Evolutionary conservation across 2,113 vertebrate species (phyloP).

Genomic region (Ictidomys tridecemlineatus): DNA sequence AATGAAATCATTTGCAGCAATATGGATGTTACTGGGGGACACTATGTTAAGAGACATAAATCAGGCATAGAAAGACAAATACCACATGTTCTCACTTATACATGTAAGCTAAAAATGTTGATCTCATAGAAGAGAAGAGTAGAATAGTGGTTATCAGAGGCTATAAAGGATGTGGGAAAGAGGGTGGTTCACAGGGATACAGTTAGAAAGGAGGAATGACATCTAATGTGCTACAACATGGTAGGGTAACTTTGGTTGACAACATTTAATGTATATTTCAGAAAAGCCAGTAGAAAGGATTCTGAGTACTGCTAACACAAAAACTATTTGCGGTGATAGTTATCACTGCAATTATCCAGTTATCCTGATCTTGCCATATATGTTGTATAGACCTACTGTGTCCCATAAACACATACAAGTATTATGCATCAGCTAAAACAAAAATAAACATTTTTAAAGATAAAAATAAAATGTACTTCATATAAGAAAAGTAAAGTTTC

Average conservation of each 20-base stretch:
- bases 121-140: neutral
- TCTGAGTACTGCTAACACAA: neutral
- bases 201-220: neutral
- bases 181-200: neutral
- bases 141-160: neutral
- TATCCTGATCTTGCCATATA: neutral
- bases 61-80: neutral
- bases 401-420: no score
- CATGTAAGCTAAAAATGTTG: neutral
- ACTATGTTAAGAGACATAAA: no score
- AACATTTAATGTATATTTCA: neutral
- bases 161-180: neutral
- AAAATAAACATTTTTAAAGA: neutral
- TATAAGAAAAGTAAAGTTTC: neutral
- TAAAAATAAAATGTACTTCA: neutral
- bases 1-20: neutral
- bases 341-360: neutral
- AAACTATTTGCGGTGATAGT: neutral
- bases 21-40: neutral
- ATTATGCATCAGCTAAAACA: neutral
- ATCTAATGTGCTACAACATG: no score
- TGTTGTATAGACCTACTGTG: no score
- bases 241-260: neutral
- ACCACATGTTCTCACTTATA: neutral
- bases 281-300: neutral